Evolutionary conservation across 2,113 vertebrate genomes (phyloP), one percentile per base, ranked within the genome.

Genomic region (Podarcis muralis): DNA sequence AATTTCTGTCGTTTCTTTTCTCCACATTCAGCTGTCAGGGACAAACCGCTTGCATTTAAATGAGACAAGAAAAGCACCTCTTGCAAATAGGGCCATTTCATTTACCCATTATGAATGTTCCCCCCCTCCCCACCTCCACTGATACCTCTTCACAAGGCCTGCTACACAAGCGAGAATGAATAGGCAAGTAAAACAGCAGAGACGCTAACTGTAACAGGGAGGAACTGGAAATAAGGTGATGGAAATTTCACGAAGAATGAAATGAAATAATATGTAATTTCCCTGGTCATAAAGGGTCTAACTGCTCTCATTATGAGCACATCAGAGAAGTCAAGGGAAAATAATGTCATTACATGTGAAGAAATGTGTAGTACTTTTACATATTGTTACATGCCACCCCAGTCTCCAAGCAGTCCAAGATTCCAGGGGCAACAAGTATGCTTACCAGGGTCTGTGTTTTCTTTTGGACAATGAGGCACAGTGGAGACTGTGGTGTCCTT

Each of bases 241-340:
- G 94, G 91, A 95, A 93, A 96, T 95, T 97, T 94, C 94, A 96
- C 95, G 96, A 95, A 3, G 18, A 93, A 80, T 2, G 89, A 92
- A 88, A 94, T 95, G 95, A 97, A 97, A 97, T 96, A 96, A 96
- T 96, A 95, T 96, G 97, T 97, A 97, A 97, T 97, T 97, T 97
- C 94, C 93, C 92, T 87, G 89, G 95, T 96, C 96, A 97, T 96
- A 97, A 97, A 97, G 96, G 96, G 97, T 96, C 94, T 95, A 95
- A 96, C 96, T 92, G 18, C 94, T 95, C 89, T 95, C 96, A 95
- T 97, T 97, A 96, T 88, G 89, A 96, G 91, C 86, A 90, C 93
- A 96, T 97, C 95, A 95, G 94, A 95, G 87, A 95, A 96, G 96
- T 96, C 96, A 96, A 94, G 90, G 72, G 84, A 93, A 53, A 96